phyloP scores from a whole-genome alignment of 1,140 invertebrate species.

The Epicauta chinensis region DNA sequence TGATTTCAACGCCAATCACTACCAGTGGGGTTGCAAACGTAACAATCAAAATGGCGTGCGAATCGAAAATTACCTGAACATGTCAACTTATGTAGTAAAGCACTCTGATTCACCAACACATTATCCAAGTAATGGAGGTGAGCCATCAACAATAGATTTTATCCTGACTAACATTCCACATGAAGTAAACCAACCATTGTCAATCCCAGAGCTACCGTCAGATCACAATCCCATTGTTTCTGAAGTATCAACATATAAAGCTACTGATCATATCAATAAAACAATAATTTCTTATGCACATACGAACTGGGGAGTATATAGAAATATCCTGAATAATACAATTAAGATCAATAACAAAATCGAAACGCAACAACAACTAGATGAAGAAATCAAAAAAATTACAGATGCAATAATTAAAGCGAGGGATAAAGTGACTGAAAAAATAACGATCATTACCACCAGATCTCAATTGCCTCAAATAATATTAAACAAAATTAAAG shows the following conservation, averaged over 20 bases:
- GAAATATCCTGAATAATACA: too few relatives aligned
- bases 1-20: not conserved
- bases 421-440: too few relatives aligned
- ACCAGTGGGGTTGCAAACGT: not conserved
- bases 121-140: not conserved
- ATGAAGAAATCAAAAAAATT: too few relatives aligned
- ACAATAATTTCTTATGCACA: slow-evolving; percentile 1
- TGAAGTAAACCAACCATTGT: not conserved
- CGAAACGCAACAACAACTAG: too few relatives aligned
- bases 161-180: too few relatives aligned
- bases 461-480: too few relatives aligned
- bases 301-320: slow-evolving; percentile 10
- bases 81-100: too few relatives aligned
- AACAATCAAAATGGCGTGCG: not conserved
- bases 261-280: not conserved
- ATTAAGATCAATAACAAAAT: too few relatives aligned
- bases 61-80: not conserved
- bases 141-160: too few relatives aligned
- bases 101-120: not conserved
- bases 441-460: too few relatives aligned
- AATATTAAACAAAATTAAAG: too few relatives aligned
- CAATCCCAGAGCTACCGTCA: not conserved
- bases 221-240: slow-evolving; percentile 4
- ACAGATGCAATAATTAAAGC: too few relatives aligned
- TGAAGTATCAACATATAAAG: not conserved